Percentiles rank a stretch among this genome's conserved stretches.
Evolutionary conservation across 2,797 vertebrate genomes (phyloP).

Genomic region (Nyctalus aviator): DNA sequence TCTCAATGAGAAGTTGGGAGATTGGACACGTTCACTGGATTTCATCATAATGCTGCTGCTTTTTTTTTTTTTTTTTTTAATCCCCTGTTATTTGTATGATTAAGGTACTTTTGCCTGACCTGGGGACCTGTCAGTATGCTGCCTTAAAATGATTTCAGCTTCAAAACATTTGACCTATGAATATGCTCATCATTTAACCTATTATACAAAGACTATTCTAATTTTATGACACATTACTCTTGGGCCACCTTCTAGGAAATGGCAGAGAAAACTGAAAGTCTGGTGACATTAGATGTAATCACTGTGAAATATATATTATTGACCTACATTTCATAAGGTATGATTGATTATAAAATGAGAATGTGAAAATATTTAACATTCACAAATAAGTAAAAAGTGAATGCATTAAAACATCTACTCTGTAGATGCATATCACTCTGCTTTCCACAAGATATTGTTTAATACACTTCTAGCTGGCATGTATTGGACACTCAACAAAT

Average conservation of each 20-base stretch:
- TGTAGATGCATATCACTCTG: neutral
- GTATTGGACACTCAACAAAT: neutral
- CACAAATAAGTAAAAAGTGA: neutral
- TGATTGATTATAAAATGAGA: neutral
- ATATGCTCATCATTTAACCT: neutral
- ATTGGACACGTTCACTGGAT: neutral
- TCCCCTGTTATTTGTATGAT: neutral
- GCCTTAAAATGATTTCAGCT: slow-evolving; percentile 27
- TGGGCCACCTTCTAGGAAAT: neutral
- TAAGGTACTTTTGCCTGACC: neutral
- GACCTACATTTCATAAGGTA: neutral
- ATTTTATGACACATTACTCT: rapidly evolving
- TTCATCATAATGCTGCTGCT: neutral
- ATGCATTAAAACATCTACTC: neutral
- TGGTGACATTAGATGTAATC: rapidly evolving
- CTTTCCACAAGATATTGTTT: neutral
- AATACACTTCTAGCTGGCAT: neutral
- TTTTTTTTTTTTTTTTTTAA: neutral
- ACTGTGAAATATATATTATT: neutral
- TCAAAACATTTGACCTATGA: neutral
- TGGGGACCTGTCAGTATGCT: no score
- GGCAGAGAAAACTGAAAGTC: neutral
- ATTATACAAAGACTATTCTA: neutral
- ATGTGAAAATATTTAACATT: neutral
- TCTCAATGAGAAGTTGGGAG: neutral